phyloP scores from a whole-genome alignment of 1,140 invertebrate species.

The Pectinophora gossypiella region DNA sequence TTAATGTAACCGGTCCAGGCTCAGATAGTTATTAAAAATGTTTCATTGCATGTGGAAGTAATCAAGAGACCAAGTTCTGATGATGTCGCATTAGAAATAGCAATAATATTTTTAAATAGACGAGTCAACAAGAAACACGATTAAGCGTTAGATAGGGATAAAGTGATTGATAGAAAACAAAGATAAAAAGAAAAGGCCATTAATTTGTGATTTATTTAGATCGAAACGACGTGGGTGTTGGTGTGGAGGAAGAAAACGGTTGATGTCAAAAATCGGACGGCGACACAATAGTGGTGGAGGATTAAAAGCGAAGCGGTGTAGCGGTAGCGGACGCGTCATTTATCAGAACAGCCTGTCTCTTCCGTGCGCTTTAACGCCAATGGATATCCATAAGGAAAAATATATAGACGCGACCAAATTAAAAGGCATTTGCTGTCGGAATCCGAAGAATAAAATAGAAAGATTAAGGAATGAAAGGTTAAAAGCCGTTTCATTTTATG shows the following conservation, averaged over 20 bases:
- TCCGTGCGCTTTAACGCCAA: constrained; percentile 27
- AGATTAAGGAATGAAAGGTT: not conserved
- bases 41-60: not conserved
- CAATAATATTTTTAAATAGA: not conserved
- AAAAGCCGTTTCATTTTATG: constrained; percentile 1
- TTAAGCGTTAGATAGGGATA: constrained; percentile 38
- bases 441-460: not conserved
- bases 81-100: not conserved
- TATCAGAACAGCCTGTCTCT: constrained; percentile 55
- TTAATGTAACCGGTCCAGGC: not conserved
- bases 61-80: not conserved
- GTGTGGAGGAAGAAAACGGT: constrained; percentile 44
- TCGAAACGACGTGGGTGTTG: constrained; percentile 50
- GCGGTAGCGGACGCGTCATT: constrained; percentile 62
- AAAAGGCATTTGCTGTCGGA: not conserved
- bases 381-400: not conserved
- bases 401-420: not conserved
- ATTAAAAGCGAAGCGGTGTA: constrained; percentile 72
- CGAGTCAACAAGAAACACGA: constrained; percentile 10
- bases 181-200: constrained; percentile 50
- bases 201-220: constrained; percentile 63
- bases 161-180: constrained; percentile 48
- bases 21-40: not conserved
- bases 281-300: constrained; percentile 54
- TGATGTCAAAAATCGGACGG: constrained; percentile 56